Base-by-base conservation (phyloP, 2,888 invertebrate genomes). In the Holacanthella duospinosa region DNA sequence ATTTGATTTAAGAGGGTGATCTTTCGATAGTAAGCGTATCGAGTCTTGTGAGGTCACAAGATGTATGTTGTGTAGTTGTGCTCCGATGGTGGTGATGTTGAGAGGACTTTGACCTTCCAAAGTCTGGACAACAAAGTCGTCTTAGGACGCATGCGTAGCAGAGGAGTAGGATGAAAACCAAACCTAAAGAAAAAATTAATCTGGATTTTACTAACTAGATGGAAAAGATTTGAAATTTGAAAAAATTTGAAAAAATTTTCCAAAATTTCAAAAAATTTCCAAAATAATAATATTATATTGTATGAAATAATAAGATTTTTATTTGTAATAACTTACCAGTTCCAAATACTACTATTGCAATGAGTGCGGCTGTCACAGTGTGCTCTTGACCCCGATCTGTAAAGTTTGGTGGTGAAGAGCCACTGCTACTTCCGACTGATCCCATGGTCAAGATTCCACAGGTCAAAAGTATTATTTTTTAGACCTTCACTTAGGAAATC, bases 111-210 rank as follows among this genome's bases (percentile, higher is more conserved):
- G 68, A 69, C 26, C 71, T 60, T 29, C 71, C 72, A 60, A 68
- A 70, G 44, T 71, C 68, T 21, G 75, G 82, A 67, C 85, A 85
- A 74, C 84, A 85, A 2, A 85, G 78, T 68, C 84, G 80, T 60
- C 83, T 80, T 65, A 85, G 81, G 21, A 85, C 84, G 73, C 84
- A 85, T 4, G 83, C 83, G 75, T 86, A 86, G 75, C 85, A 85
- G 75, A 83, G 79, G 0, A 85, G 78, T n/a, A 85, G 75, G 0
- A 83, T 82, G 56, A 83, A 79, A 79, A 85, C 83, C 12, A 83
- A 79, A 3, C 84, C 69, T n/a, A n/a, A n/a, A n/a, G n/a, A n/a
- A n/a, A n/a, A n/a, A n/a, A n/a, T n/a, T n/a, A n/a, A n/a, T n/a
- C n/a, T n/a, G n/a, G n/a, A n/a, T n/a, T n/a, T n/a, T n/a, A n/a